These are phyloP conservation scores for Andrena dorsata DNA, from an alignment of 2,888 invertebrate genomes.

Conservation along the genomic window DNA sequence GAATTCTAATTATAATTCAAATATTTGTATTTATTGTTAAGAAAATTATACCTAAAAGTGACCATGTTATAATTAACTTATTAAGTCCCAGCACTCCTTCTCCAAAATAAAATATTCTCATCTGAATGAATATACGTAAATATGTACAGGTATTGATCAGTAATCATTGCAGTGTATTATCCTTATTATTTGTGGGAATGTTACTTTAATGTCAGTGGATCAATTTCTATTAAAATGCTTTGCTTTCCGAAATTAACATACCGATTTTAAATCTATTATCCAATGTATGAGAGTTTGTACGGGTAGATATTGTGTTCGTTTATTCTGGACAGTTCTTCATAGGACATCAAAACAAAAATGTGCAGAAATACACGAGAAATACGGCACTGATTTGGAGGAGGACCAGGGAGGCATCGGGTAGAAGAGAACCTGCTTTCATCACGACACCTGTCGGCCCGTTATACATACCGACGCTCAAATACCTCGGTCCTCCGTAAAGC, in stretches of 20 bases:
- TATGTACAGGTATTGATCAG: too few species aligned
- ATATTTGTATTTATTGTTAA: background rate
- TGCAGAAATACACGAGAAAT: conserved; percentile 23
- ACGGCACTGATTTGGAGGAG: conserved; percentile 56
- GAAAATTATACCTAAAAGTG: too few species aligned
- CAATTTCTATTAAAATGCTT: background rate
- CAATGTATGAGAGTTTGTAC: background rate
- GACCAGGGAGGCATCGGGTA: conserved; percentile 54
- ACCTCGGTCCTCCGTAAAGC: conserved; percentile 68
- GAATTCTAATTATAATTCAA: background rate
- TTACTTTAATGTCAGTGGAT: background rate
- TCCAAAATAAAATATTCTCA: too few species aligned
- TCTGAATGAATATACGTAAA: too few species aligned
- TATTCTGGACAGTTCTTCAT: too few species aligned
- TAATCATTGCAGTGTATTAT: too few species aligned
- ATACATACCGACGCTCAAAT: conserved; percentile 73
- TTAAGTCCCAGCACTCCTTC: too few species aligned
- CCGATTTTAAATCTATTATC: too few species aligned
- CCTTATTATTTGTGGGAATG: background rate
- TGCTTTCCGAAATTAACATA: too few species aligned
- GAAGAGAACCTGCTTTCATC: conserved; percentile 80
- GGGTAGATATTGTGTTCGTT: too few species aligned
- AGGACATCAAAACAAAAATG: background rate
- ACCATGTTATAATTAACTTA: too few species aligned
- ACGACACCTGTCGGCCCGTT: conserved; percentile 83